phyloP scores from a whole-genome alignment of 2,888 invertebrate species.

The Leucoptera coffeella region DNA sequence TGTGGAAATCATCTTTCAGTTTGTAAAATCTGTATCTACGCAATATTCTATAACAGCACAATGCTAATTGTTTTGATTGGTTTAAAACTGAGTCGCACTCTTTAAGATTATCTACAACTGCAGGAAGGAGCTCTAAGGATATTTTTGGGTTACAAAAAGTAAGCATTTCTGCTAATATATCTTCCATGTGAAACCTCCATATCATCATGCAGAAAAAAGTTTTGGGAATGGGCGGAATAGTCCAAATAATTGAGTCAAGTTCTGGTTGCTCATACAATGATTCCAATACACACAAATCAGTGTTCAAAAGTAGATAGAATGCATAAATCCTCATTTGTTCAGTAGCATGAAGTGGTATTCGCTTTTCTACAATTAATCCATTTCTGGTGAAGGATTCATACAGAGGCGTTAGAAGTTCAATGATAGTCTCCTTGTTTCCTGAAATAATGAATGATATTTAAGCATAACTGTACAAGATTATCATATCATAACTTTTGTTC shows the following conservation, averaged over 20 bases:
- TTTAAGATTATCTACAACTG: constrained; percentile 24
- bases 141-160: constrained; percentile 20
- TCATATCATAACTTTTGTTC: too few relatives aligned
- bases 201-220: constrained; percentile 32
- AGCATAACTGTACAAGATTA: too few relatives aligned
- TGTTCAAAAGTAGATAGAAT: constrained; percentile 26
- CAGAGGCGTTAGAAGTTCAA: constrained; percentile 15
- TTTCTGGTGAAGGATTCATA: constrained; percentile 17
- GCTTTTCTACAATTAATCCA: constrained; percentile 14
- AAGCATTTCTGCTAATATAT: constrained; percentile 25
- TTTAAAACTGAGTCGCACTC: constrained; percentile 19
- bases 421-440: constrained; percentile 35
- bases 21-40: constrained; percentile 23
- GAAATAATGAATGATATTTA: too few relatives aligned
- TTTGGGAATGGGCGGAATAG: constrained; percentile 25
- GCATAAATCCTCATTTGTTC: constrained; percentile 19
- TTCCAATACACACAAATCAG: constrained; percentile 20
- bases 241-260: constrained; percentile 24
- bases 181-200: constrained; percentile 25
- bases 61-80: constrained; percentile 16
- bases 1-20: constrained; percentile 10
- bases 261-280: constrained; percentile 22
- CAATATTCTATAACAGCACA: constrained; percentile 20
- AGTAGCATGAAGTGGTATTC: constrained; percentile 11
- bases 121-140: constrained; percentile 20